Evolutionary conservation across 2,797 vertebrate species (phyloP), one percentile per base, ranked within the genome.

Genomic region (Microchirus variegatus): DNA sequence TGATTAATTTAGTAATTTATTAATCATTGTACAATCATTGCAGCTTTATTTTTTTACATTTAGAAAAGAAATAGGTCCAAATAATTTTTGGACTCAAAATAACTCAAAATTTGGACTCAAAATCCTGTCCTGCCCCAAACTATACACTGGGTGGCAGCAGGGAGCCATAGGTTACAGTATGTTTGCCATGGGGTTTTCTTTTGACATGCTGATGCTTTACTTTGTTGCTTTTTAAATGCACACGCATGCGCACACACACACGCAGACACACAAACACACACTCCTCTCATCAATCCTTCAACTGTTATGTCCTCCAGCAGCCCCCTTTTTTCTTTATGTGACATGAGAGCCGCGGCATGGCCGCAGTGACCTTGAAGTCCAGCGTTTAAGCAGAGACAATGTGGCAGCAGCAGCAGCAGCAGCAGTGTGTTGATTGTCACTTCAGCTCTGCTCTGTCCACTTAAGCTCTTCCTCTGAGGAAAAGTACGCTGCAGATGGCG

Each of bases 91-190:
- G n/a, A n/a, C n/a, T n/a, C n/a, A n/a, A n/a, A n/a, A n/a, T n/a
- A n/a, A n/a, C n/a, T n/a, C n/a, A n/a, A n/a, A n/a, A n/a, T n/a
- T n/a, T n/a, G n/a, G n/a, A n/a, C n/a, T n/a, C n/a, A n/a, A n/a
- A n/a, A n/a, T n/a, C 14, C 10, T 59, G 61, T 64, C 10, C 16
- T 70, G 14, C 56, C 43, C 5, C 44, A 15, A 1, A n/a, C 5
- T 68, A 53, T 45, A 18, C 91, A 85, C 70, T 65, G 75, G 88
- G 68, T 75, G 86, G 86, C 84, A 78, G 59, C 1, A 11, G 12
- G 18, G 18, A 59, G 61, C 58, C 64, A 35, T 59, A 6, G 26
- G 17, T 38, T 19, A n/a, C n/a, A n/a, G n/a, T n/a, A 2, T 11
- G 31, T 59, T 2, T 31, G 22, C 3, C 5, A 14, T 0, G 9